Base-by-base conservation (phyloP, 1,140 invertebrate species). In the Diorhabda carinulata region DNA sequence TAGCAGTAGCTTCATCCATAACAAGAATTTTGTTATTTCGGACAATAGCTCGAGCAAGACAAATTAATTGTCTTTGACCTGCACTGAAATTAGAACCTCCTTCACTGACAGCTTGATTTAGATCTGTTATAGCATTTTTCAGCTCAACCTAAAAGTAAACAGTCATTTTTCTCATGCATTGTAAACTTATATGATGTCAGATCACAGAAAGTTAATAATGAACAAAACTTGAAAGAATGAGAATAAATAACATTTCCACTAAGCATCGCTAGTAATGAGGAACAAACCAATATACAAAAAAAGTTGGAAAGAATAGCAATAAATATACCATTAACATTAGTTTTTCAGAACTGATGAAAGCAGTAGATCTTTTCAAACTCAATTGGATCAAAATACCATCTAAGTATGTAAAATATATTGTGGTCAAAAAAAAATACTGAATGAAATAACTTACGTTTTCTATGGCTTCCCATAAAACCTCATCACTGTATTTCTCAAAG, bases 1-100 rank as follows among this genome's bases (percentile, higher is more conserved):
- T 87, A 3, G 86, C 85, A 57, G 86, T 88, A 0, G 87, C 87
- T 77, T 88, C 87, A 76, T 89, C 87, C 69, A 89, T 77, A 10
- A 88, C 78, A 3, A 89, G 82, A 67, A 92, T 82, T 69, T 82
- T 82, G 66, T 83, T 84, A 62, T 91, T 85, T 52, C 65, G 43
- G 4, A 96, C 82, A 72, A 95, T 89, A 45, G 92, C 92, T 64
- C 93, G 84, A 5, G 91, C 92, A 66, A 97, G 81, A 74, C 95
- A 96, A 44, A 97, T 83, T 0, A 97, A 79, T 73, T 97, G 94
- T 62, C 91, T 84, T 79, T 96, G 92, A 0, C 94, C 94, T 25
- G 93, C 89, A 73, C 91, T 94, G 68, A 95, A 90, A 77, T 95
- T 95, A 5, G 84, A 81, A 2, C 93, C 93, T n/a, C 89, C 87